Percentiles rank a stretch among this genome's conserved stretches.
phyloP scores from a whole-genome alignment of 2,888 invertebrate species.

The Cynaeus angustus region DNA sequence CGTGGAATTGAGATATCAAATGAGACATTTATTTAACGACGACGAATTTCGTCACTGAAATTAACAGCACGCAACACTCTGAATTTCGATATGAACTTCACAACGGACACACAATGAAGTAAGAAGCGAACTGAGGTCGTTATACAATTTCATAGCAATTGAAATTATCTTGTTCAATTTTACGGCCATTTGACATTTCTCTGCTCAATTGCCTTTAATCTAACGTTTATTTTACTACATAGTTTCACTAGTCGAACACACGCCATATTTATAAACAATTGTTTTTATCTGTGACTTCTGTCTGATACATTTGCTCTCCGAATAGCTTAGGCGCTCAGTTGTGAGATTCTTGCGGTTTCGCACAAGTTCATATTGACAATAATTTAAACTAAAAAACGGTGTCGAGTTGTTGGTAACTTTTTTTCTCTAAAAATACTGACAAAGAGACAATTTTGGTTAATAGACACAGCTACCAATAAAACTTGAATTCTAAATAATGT shows the following conservation, averaged over 20 bases:
- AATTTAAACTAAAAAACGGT: too few species aligned
- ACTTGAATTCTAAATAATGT: too few species aligned
- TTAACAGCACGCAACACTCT: constrained; percentile 32
- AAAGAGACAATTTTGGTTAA: too few species aligned
- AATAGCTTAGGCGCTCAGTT: too few species aligned
- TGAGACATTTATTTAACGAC: constrained; percentile 36
- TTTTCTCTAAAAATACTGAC: too few species aligned
- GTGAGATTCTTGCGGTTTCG: too few species aligned
- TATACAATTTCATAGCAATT: constrained; percentile 41
- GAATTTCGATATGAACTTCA: constrained; percentile 20
- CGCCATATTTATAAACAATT: too few species aligned
- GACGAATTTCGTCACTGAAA: constrained; percentile 18
- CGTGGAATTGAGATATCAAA: constrained; percentile 37
- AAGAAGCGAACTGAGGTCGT: neutral
- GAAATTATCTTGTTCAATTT: constrained; percentile 39
- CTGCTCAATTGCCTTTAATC: constrained; percentile 39
- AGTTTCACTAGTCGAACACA: neutral
- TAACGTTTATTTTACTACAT: constrained; percentile 11
- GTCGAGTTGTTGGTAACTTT: too few species aligned
- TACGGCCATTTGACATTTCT: constrained; percentile 42
- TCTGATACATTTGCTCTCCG: neutral
- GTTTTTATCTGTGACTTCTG: too few species aligned
- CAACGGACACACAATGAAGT: too few species aligned
- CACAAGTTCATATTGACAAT: too few species aligned
- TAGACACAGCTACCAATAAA: too few species aligned